Percentiles rank a stretch among this genome's conserved stretches.
Evolutionary conservation across 2,888 invertebrate genomes (phyloP).

Genomic region (Acleris laterana): DNA sequence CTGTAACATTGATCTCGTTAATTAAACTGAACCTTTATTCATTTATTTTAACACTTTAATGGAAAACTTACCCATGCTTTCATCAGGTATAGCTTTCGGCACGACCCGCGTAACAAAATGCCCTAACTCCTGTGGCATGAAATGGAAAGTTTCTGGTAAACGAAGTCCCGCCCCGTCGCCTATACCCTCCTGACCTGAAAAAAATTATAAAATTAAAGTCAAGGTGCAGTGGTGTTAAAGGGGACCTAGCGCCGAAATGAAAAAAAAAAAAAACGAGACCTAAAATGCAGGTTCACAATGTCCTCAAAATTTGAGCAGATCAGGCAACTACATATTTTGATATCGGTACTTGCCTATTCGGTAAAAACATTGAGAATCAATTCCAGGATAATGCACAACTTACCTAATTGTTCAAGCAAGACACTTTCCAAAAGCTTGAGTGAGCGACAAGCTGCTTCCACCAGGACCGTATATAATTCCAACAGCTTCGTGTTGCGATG

Average conservation of each 20-base stretch:
- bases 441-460: constrained; percentile 90
- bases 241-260: too few relatives aligned
- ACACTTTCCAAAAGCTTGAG: constrained; percentile 87
- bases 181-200: constrained; percentile 77
- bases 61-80: constrained; percentile 84
- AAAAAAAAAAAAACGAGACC: too few relatives aligned
- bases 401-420: constrained; percentile 84
- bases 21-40: constrained; percentile 10
- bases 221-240: not conserved
- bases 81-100: constrained; percentile 87
- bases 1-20: constrained; percentile 67
- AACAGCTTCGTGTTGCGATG: constrained; percentile 86
- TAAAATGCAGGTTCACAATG: too few relatives aligned
- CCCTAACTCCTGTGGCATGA: constrained; percentile 87
- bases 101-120: constrained; percentile 91
- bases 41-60: too few relatives aligned
- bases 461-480: constrained; percentile 88
- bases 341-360: too few relatives aligned
- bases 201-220: not conserved
- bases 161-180: constrained; percentile 79
- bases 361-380: too few relatives aligned
- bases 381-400: constrained; percentile 32
- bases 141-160: constrained; percentile 89
- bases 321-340: not conserved
- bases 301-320: not conserved